phyloP scores from a whole-genome alignment of 2,113 vertebrate species.

The Calonectris borealis region DNA sequence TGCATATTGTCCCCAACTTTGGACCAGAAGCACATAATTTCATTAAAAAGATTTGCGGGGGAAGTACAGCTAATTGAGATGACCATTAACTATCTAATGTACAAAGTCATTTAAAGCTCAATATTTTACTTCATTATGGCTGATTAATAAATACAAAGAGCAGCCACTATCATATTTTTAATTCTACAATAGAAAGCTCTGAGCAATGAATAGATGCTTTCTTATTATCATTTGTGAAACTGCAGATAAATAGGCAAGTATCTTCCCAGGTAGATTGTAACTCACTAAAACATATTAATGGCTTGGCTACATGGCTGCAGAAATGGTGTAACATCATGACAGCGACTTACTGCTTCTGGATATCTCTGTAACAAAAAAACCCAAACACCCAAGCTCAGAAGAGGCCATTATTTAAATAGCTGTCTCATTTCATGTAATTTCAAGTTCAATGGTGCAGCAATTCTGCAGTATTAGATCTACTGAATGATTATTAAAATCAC shows the following conservation, averaged over 20 bases:
- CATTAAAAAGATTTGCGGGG: not conserved
- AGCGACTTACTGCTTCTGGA: not conserved
- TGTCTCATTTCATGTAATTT: conserved; percentile 63
- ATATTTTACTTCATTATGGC: not conserved
- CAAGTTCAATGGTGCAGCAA: conserved; percentile 56
- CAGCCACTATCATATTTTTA: not conserved
- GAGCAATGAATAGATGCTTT: not conserved
- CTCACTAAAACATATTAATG: not conserved
- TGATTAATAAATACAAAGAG: conserved; percentile 6
- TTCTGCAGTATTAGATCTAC: conserved; percentile 60
- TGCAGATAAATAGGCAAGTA: conserved; percentile 17
- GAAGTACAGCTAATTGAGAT: not conserved
- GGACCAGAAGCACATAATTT: not conserved
- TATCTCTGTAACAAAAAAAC: not conserved
- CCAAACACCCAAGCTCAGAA: conserved; percentile 30
- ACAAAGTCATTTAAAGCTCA: not conserved
- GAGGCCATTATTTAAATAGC: conserved; percentile 62
- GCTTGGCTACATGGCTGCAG: not conserved
- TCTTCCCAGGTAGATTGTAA: not conserved
- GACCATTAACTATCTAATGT: not conserved
- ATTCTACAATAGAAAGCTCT: not conserved
- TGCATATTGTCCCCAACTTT: not conserved
- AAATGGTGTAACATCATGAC: not conserved
- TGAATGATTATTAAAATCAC: conserved; percentile 67
- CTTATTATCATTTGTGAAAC: not conserved